A percentile compares a stretch with the other conserved stretches of the same genome.
phyloP scores from a whole-genome alignment of 2,113 vertebrate genomes.

The Myrmecophaga tridactyla region DNA sequence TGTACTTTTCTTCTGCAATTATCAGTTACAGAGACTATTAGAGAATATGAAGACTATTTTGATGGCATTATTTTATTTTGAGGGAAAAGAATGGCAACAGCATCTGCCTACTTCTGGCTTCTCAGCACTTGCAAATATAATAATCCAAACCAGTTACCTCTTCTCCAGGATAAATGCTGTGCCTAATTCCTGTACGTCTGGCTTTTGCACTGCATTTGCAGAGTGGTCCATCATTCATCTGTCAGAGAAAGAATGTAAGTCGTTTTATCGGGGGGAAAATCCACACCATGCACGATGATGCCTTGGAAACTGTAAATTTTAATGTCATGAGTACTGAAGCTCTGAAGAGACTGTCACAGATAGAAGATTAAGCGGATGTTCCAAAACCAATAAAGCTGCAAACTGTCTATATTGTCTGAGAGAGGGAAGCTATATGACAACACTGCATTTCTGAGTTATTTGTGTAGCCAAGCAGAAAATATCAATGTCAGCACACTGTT shows the following conservation, averaged over 20 bases:
- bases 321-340: slow-evolving; percentile 62
- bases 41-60: not conserved
- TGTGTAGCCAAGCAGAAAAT: slow-evolving; percentile 63
- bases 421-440: slow-evolving; percentile 38
- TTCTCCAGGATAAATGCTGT: slow-evolving; percentile 99
- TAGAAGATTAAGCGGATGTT: slow-evolving; percentile 76
- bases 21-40: not conserved
- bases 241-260: slow-evolving; percentile 78
- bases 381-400: slow-evolving; percentile 76
- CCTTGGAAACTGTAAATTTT: slow-evolving; percentile 71
- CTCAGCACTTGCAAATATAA: slow-evolving; percentile 15
- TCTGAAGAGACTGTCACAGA: slow-evolving; percentile 74
- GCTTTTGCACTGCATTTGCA: slow-evolving; percentile 99
- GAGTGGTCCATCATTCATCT: slow-evolving; percentile 99
- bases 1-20: not conserved
- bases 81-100: not conserved
- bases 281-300: slow-evolving; percentile 7
- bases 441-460: slow-evolving; percentile 23
- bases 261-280: slow-evolving; percentile 55
- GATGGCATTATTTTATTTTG: not conserved
- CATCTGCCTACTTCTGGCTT: slow-evolving; percentile 34
- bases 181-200: slow-evolving; percentile 95
- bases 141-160: slow-evolving; percentile 86
- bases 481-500: not conserved
- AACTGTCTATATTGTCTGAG: slow-evolving; percentile 54